Percentiles rank a stretch among this genome's conserved stretches.
Conservation (phyloP, 1,140 invertebrate genomes). For the Chironomus tepperi region DNA sequence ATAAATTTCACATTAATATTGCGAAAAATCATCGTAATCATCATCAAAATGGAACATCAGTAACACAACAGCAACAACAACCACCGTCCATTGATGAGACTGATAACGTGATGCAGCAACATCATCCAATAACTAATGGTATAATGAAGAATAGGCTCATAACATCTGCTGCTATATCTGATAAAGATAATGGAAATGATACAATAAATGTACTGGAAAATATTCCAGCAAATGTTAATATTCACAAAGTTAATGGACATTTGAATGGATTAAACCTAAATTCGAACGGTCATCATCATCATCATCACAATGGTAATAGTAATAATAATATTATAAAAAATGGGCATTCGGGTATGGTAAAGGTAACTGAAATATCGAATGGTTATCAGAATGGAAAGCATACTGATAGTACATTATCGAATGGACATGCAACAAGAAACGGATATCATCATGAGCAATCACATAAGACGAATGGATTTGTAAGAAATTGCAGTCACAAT, state of each 20-base stretch:
- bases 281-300: background rate
- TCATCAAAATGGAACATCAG: too few relatives aligned
- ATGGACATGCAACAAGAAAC: background rate
- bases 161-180: too few relatives aligned
- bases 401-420: background rate
- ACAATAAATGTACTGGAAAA: background rate
- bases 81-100: background rate
- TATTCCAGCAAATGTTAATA: conserved; percentile 7
- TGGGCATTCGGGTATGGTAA: background rate
- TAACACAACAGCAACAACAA: too few relatives aligned
- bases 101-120: background rate
- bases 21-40: background rate
- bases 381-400: background rate
- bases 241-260: conserved; percentile 18
- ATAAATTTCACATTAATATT: background rate
- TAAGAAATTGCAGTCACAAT: background rate
- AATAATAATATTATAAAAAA: too few relatives aligned
- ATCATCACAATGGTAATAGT: too few relatives aligned
- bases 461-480: conserved; percentile 12
- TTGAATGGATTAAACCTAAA: background rate
- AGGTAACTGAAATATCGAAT: background rate
- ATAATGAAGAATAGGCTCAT: too few relatives aligned
- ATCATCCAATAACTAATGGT: too few relatives aligned
- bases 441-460: background rate
- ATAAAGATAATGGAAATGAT: background rate